These are phyloP conservation scores for Galagoides demidoff DNA, from an alignment of 2,797 vertebrate species.

Conservation along the genomic window DNA sequence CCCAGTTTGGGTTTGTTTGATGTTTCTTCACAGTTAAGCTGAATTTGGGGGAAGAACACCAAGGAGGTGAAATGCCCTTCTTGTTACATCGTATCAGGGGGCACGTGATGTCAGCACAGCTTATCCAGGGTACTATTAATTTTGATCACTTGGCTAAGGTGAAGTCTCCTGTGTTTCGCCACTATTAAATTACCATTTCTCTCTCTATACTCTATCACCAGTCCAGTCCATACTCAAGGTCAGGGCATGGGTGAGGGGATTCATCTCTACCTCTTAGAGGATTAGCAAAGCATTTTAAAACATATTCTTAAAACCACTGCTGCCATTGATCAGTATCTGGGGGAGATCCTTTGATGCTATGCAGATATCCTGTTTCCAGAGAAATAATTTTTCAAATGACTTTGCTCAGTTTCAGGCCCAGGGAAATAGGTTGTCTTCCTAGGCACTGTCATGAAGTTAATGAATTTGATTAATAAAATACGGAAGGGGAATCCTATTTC, in stretches of 20 bases:
- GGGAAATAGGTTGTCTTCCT: background rate
- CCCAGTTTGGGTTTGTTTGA: background rate
- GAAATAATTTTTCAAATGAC: background rate
- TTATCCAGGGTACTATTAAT: background rate
- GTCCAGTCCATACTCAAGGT: background rate
- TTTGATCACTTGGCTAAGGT: background rate
- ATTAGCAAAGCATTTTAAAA: background rate
- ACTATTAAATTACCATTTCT: background rate
- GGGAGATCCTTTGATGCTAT: accelerated
- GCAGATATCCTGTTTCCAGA: background rate
- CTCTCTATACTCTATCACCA: background rate
- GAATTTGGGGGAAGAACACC: background rate
- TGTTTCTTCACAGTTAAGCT: background rate
- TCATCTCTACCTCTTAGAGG: background rate
- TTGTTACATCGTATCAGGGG: background rate
- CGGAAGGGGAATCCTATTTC: background rate
- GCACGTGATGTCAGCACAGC: accelerated
- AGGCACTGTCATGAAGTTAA: background rate
- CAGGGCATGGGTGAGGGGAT: no score
- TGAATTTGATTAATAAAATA: constrained; percentile 37
- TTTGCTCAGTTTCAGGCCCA: background rate
- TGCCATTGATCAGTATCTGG: background rate
- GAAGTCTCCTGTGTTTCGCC: background rate
- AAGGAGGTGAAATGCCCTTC: background rate
- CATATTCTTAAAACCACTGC: accelerated